A percentile compares a stretch with the other conserved stretches of the same genome.
Evolutionary conservation across 1,140 invertebrate species (phyloP).

Genomic region (Hylyphantes graminicola): DNA sequence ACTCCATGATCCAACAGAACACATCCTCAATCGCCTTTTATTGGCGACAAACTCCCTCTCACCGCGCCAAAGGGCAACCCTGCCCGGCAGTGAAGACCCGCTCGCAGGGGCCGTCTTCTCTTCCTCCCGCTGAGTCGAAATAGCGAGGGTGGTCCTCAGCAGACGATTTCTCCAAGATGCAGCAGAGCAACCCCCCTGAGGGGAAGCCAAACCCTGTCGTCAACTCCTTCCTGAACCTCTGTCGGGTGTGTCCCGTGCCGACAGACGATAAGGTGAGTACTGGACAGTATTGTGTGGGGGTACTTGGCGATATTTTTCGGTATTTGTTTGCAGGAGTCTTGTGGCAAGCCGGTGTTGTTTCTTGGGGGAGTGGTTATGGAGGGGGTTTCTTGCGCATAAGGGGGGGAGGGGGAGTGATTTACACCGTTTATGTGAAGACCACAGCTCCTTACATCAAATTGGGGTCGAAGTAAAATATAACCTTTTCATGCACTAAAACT

Average conservation of each 20-base stretch:
- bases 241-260: conserved; percentile 91
- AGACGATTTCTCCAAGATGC: conserved; percentile 30
- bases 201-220: conserved; percentile 69
- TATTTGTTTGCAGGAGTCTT: no score
- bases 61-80: conserved; percentile 12
- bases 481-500: no score
- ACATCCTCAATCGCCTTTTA: not conserved
- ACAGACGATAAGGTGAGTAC: conserved; percentile 87
- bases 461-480: no score
- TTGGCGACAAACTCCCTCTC: not conserved
- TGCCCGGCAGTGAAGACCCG: not conserved
- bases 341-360: not conserved
- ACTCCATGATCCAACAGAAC: not conserved
- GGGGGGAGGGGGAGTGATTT: no score
- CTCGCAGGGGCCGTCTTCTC: conserved; percentile 2
- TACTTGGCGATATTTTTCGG: no score
- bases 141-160: not conserved
- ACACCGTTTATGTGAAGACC: no score
- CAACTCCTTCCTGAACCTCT: conserved; percentile 93
- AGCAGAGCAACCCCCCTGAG: conserved; percentile 29
- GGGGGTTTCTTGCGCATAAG: conserved; percentile 25
- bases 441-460: no score
- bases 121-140: conserved; percentile 1
- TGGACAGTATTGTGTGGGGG: not conserved
- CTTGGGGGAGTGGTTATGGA: conserved; percentile 37